phyloP scores from a whole-genome alignment of 2,888 invertebrate genomes.

The Gasteruption jaculator region DNA sequence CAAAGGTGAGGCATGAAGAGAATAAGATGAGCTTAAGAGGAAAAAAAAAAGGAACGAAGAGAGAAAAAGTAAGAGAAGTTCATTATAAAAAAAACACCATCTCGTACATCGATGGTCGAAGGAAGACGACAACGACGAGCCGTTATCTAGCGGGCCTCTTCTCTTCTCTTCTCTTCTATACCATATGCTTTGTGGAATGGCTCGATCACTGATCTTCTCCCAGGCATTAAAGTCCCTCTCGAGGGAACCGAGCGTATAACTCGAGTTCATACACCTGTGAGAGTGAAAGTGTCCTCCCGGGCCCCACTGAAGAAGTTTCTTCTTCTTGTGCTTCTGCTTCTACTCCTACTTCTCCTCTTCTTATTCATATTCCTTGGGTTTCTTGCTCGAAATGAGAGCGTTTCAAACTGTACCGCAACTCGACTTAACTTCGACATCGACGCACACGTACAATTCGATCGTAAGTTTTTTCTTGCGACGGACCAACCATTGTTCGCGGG shows the following conservation, averaged over 20 bases:
- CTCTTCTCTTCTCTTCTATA: slow-evolving; percentile 15
- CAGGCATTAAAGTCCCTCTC: slow-evolving; percentile 31
- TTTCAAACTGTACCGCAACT: no score
- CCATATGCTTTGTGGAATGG: slow-evolving; percentile 30
- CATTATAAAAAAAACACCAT: neutral
- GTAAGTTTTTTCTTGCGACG: no score
- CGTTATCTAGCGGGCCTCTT: slow-evolving; percentile 36
- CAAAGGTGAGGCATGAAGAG: no score
- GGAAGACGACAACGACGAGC: slow-evolving; percentile 20
- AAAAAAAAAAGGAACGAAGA: neutral
- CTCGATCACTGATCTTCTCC: slow-evolving; percentile 28
- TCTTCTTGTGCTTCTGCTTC: neutral
- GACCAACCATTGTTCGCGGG: no score
- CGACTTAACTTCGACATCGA: no score
- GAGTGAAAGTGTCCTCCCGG: slow-evolving; percentile 49
- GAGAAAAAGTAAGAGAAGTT: neutral
- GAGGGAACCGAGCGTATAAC: slow-evolving; percentile 18
- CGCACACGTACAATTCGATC: no score
- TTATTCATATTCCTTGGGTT: neutral
- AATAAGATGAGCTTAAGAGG: no score
- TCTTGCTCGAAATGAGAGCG: no score
- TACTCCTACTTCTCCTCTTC: neutral
- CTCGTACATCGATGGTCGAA: neutral
- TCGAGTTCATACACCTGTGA: slow-evolving; percentile 50
- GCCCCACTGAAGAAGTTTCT: neutral